These are phyloP conservation scores for Cyprinodon diabolis DNA, from an alignment of 2,797 vertebrate species.

Conservation along the genomic window DNA sequence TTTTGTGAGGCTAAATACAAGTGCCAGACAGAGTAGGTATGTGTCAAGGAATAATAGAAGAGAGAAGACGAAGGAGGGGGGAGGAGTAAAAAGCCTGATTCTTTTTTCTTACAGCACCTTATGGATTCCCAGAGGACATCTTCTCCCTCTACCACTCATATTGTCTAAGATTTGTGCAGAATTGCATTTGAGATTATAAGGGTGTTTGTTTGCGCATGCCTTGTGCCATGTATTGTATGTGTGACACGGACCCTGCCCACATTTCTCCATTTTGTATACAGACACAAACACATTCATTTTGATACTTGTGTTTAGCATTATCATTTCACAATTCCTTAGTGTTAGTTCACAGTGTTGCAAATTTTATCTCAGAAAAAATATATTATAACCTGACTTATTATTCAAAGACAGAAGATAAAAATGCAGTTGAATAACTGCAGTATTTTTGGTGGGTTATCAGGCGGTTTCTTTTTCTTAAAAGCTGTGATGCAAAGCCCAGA, in stretches of 20 bases:
- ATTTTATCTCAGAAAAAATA: not conserved
- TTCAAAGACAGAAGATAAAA: not conserved
- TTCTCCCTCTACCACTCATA: constrained; percentile 50
- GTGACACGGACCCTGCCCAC: constrained; percentile 8
- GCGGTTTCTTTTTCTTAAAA: not conserved
- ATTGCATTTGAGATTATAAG: constrained; percentile 24
- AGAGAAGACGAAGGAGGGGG: not conserved
- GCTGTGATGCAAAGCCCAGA: not conserved
- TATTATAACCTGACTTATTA: not conserved
- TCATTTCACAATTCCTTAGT: not conserved
- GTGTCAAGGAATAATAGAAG: not conserved
- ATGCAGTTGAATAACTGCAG: not conserved
- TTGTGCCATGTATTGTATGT: constrained; percentile 8
- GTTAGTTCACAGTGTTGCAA: not conserved
- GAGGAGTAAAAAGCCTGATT: constrained; percentile 53
- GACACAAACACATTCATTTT: not conserved
- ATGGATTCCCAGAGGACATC: constrained; percentile 77
- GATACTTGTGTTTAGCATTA: not conserved
- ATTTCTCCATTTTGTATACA: not conserved
- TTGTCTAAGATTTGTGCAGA: constrained; percentile 63
- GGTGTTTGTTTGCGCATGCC: constrained; percentile 23
- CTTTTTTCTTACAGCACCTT: constrained; percentile 58
- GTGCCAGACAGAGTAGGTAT: not conserved
- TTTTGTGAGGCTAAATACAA: constrained; percentile 34
- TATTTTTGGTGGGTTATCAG: not conserved